Base-by-base conservation (phyloP, 2,113 vertebrate genomes). In the Rhea americana region DNA sequence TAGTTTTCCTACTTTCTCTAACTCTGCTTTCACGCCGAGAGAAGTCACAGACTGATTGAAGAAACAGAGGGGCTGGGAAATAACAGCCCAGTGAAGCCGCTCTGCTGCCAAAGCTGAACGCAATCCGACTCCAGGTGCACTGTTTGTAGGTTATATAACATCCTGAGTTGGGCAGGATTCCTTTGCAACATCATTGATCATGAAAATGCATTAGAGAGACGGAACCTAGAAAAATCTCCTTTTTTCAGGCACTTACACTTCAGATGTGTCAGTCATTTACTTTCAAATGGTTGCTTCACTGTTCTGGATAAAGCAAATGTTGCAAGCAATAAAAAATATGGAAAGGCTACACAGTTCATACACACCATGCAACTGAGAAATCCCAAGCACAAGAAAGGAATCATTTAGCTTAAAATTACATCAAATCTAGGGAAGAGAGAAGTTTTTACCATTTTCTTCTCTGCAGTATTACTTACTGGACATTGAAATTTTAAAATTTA, bases 221-320 rank as follows among this genome's bases (percentile, higher is more conserved):
- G 71, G 74, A 80, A 86, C 37, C 73, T 50, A 10, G 67, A 63
- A 94, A 96, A 93, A 81, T 41, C 62, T 84, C 82, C 73, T 91
- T 70, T 70, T 90, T 35, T 35, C 35, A 35, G 35, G 35, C 35
- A 35, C 35, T 35, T 35, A 35, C 35, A 35, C 35, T 35, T 91
- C 85, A 72, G 76, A 66, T 8, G 8, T 70, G 90, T 86, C 91
- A 84, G 62, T 87, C 73, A 91, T 95, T 93, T 85, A 74, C 78
- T 95, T 77, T 80, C 47, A 76, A 59, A 96, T 83, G 70, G 66
- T 88, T 55, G 50, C n/a, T 76, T 87, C 74, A 11, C 85, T 90
- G 61, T 28, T 87, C 74, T 47, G 70, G 76, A 62, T 93, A 87
- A 82, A 94, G 91, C n/a, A 91, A 91, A 90, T 70, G 73, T 21